Evolutionary conservation across 2,797 vertebrate species (phyloP), one percentile per base, ranked within the genome.

Genomic region (Sebastes cheni): DNA sequence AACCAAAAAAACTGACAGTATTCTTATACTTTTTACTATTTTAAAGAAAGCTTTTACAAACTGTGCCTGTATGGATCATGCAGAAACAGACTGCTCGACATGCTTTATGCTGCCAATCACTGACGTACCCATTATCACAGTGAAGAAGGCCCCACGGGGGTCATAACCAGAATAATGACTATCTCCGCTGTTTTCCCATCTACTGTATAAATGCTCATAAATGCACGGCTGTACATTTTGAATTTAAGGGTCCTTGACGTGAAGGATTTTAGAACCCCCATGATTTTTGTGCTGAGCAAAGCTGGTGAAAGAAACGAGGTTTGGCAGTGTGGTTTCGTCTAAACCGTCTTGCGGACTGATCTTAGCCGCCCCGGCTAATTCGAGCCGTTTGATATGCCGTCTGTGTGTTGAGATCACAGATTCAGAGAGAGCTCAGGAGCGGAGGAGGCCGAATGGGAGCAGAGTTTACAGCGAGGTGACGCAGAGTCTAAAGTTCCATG

Each of bases 91-190:
- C 67, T 36, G 27, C 60, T 62, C 10, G 16, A 34, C 59, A 13
- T 36, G 50, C 64, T 80, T 65, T 60, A 85, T 36, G 72, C 82
- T 84, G 79, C 86, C 87, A 86, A 76, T 90, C 89, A 79, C 71
- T 72, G 76, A 88, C 74, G 82, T 46, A 29, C 73, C 75, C 69
- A 87, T 90, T 91, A 90, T 91, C 83, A 87, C 86, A 88, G 78
- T 27, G 75, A 84, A 84, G 75, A 52, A 81, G 42, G 66, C 79
- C 86, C 75, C 83, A 60, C 20, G 46, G 87, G 88, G 79, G 42
- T 80, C 70, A 30, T 84, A 83, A 85, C 80, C 78, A 75, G 82
- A 81, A 87, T 79, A 89, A 87, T 81, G 83, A 85, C 86, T 74
- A 74, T 79, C n/a, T 74, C 67, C 80, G 65, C 70, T 85, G 67